phyloP scores from a whole-genome alignment of 2,888 invertebrate species.

The Eustalomyia histrio region DNA sequence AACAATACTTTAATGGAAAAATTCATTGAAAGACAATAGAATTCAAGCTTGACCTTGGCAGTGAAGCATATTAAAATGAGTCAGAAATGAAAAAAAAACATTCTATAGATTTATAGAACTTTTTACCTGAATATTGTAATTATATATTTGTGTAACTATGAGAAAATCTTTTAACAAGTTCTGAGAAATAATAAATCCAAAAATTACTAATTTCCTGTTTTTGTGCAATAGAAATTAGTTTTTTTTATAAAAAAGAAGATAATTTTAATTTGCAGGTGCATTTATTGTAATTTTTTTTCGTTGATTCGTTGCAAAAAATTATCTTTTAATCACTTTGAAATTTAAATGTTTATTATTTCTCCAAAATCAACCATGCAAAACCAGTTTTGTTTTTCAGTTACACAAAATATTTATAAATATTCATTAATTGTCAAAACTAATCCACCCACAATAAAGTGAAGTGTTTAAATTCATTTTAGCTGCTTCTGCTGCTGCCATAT shows the following conservation, averaged over 20 bases:
- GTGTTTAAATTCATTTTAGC: not conserved
- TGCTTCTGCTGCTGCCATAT: slow-evolving; percentile 1
- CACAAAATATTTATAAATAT: slow-evolving; percentile 46
- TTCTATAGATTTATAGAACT: slow-evolving; percentile 41
- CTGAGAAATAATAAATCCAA: slow-evolving; percentile 59
- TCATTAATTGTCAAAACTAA: slow-evolving; percentile 59
- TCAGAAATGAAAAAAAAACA: slow-evolving; percentile 23
- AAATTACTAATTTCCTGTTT: slow-evolving; percentile 62
- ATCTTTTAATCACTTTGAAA: slow-evolving; percentile 33
- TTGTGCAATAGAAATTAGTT: slow-evolving; percentile 29
- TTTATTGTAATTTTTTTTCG: slow-evolving; percentile 27
- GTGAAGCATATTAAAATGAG: slow-evolving; percentile 60
- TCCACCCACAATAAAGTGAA: slow-evolving; percentile 41
- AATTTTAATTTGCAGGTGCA: slow-evolving; percentile 24
- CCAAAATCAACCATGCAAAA: slow-evolving; percentile 58
- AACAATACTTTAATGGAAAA: slow-evolving; percentile 19
- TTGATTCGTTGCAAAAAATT: not conserved
- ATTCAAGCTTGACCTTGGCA: slow-evolving; percentile 58
- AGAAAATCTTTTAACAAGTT: slow-evolving; percentile 42
- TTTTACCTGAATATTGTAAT: slow-evolving; percentile 39
- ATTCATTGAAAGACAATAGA: slow-evolving; percentile 52
- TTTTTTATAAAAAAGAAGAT: slow-evolving; percentile 1
- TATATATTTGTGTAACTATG: slow-evolving; percentile 33
- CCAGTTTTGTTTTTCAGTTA: slow-evolving; percentile 44
- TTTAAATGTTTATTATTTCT: slow-evolving; percentile 28